phyloP scores from a whole-genome alignment of 2,888 invertebrate genomes.

The Galerucella pusilla region DNA sequence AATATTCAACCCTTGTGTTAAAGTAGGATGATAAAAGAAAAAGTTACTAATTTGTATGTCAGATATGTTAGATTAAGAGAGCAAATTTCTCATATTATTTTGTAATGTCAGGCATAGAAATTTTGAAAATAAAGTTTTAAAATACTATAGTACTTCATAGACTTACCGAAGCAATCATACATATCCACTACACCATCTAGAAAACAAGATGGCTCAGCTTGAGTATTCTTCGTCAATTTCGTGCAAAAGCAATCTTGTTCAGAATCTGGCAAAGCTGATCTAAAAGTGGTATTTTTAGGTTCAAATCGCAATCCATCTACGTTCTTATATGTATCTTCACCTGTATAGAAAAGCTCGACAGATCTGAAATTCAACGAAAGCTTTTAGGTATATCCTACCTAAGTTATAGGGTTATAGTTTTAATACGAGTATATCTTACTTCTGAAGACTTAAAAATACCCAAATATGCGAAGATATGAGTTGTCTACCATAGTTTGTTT shows the following conservation, averaged over 20 bases:
- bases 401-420: not conserved
- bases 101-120: not conserved
- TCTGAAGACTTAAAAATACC: no score
- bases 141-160: not conserved
- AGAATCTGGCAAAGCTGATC: constrained; percentile 67
- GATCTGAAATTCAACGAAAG: constrained; percentile 65
- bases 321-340: constrained; percentile 68
- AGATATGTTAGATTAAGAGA: no score
- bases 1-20: not conserved
- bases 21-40: no score
- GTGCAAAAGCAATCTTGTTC: constrained; percentile 77
- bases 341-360: constrained; percentile 70
- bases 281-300: constrained; percentile 70
- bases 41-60: no score
- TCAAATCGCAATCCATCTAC: constrained; percentile 71
- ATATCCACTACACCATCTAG: constrained; percentile 73
- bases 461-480: no score
- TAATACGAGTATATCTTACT: no score
- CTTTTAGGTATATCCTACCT: no score
- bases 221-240: constrained; percentile 68
- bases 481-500: no score
- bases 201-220: constrained; percentile 70
- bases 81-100: no score
- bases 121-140: not conserved
- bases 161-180: constrained; percentile 71